Evolutionary conservation across 2,113 vertebrate species (phyloP).

Genomic region (Rhadina sibilatrix): DNA sequence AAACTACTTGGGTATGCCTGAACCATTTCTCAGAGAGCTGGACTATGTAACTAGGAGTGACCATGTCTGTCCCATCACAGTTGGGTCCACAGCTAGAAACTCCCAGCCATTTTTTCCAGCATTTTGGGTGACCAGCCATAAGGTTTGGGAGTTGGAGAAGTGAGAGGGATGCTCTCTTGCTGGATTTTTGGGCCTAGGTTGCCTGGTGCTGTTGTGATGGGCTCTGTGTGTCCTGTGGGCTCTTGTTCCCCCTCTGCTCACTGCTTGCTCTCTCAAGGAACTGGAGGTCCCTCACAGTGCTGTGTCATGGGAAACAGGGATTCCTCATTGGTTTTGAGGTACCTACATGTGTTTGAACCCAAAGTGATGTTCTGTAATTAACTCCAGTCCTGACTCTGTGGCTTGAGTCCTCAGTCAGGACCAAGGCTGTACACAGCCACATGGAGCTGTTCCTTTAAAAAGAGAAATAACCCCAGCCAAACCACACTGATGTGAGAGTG

Average conservation of each 20-base stretch:
- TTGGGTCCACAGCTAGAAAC: not conserved
- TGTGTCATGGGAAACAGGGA: not conserved
- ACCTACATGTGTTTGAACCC: not conserved
- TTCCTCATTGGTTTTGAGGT: not conserved
- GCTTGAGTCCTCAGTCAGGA: not conserved
- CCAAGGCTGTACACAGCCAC: not conserved
- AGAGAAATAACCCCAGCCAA: not conserved
- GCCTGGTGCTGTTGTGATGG: not conserved
- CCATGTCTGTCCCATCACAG: not conserved
- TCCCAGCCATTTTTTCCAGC: not conserved
- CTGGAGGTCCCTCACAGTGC: not conserved
- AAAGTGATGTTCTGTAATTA: not conserved
- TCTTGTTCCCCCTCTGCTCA: not conserved
- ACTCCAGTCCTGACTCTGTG: not conserved
- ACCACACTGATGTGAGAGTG: not conserved
- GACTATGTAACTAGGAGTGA: not conserved
- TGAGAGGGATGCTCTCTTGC: not conserved
- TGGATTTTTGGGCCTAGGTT: not conserved
- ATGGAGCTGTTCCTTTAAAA: not conserved
- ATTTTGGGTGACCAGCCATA: not conserved
- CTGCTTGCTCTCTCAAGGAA: not conserved
- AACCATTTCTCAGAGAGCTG: not conserved
- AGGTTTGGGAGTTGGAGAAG: not conserved
- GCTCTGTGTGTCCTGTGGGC: accelerated
- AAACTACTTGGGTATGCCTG: not conserved